Conservation (phyloP, 2,888 invertebrate genomes). For the Coenonympha arcania region DNA sequence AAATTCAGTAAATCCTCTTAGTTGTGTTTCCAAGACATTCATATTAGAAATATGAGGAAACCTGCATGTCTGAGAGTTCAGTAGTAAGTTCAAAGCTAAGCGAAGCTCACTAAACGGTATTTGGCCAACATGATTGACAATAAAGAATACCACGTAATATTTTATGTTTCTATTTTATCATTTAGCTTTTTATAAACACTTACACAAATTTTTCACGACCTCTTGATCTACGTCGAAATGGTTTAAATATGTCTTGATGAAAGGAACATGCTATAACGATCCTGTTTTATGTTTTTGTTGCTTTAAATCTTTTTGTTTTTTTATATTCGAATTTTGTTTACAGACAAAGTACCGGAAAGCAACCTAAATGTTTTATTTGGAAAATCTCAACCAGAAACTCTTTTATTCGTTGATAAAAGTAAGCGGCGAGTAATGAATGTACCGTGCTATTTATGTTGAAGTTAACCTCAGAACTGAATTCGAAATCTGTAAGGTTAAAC, state of each 20-base stretch:
- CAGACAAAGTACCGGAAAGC: not conserved
- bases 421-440: not conserved
- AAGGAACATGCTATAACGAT: conserved; percentile 4
- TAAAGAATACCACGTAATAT: no score
- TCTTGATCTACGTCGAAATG: not conserved
- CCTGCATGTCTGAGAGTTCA: no score
- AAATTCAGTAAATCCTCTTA: no score
- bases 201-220: not conserved
- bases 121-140: no score
- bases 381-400: conserved; percentile 3
- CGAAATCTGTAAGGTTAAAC: no score
- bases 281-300: conserved; percentile 8
- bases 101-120: no score
- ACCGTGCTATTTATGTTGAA: not conserved
- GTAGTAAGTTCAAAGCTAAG: no score
- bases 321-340: not conserved
- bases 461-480: no score
- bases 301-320: conserved; percentile 2
- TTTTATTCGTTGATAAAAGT: not conserved
- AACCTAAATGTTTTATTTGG: conserved; percentile 2
- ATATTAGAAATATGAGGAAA: no score
- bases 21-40: no score
- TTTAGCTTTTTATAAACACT: not conserved
- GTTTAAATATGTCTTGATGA: conserved; percentile 18
- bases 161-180: no score